Conservation (phyloP, 2,888 invertebrate species). For the Bombylius discolor region DNA sequence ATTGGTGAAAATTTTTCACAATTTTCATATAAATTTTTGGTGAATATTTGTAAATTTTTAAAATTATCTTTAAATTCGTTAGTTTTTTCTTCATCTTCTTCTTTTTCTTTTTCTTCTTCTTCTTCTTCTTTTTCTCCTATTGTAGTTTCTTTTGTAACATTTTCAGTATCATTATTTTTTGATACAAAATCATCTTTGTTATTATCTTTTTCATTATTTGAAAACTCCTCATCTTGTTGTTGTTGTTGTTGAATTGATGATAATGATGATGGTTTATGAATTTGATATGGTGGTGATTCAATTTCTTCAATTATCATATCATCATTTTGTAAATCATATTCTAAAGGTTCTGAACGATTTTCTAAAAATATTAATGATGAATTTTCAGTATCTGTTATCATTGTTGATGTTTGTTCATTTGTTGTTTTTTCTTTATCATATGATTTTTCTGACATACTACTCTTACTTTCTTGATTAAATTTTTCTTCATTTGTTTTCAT, state of each 20-base stretch:
- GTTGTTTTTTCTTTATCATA: too few species aligned
- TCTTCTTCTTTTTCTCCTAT: too few species aligned
- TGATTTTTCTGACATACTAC: too few species aligned
- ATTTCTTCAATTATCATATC: not conserved
- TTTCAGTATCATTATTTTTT: not conserved
- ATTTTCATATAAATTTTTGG: not conserved
- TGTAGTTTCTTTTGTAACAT: not conserved
- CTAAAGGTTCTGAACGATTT: conserved; percentile 1
- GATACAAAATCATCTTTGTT: too few species aligned
- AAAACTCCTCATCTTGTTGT: too few species aligned
- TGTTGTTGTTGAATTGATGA: not conserved
- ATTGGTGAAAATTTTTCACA: not conserved
- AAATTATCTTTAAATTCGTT: not conserved
- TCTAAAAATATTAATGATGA: not conserved
- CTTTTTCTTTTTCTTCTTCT: not conserved
- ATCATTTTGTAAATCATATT: not conserved
- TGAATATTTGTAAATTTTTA: not conserved
- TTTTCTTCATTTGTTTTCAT: not conserved
- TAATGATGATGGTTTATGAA: not conserved
- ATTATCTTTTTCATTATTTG: too few species aligned
- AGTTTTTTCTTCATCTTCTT: not conserved
- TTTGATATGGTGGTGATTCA: not conserved
- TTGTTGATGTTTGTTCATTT: not conserved
- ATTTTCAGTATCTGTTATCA: not conserved
- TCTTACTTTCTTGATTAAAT: not conserved